Base-by-base conservation (phyloP, 2,888 invertebrate genomes). In the Ophioninae sp. region DNA sequence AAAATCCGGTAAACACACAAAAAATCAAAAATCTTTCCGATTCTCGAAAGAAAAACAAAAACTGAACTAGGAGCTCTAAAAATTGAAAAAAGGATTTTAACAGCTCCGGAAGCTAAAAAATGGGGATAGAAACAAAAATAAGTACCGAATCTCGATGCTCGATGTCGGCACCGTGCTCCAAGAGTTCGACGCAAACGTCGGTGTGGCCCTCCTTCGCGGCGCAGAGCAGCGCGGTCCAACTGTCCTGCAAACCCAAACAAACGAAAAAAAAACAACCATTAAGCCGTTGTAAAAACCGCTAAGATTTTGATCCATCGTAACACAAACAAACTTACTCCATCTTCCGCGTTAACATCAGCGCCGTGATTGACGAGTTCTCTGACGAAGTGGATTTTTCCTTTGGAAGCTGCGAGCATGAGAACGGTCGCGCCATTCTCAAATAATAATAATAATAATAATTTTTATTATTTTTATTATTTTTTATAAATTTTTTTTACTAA, bases 341-440 rank as follows among this genome's bases (percentile, higher is more conserved):
- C 99, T 90, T 97, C 96, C 17, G 97, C 96, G 93, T 97, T 96
- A 22, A 98, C 96, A 93, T 99, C 99, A 51, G 99, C 98, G 82
- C 98, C 98, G 91, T 97, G 96, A 78, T 96, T 95, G 87, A 99
- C 94, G 85, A 99, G 95, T 90, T 97, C 95, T 75, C 96, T 95
- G 72, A 97, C 97, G 93, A 99, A 97, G 65, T 95, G 95, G 78
- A 95, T 93, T 90, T 97, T 96, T 44, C 99, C 99, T 89, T 96
- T 96, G 90, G 96, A 95, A 82, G 98, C 96, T 68, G 99, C 98
- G 90, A 97, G 95, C 95, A 99, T 98, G 91, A 99, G 96, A 75
- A 97, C 97, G 71, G 99, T 98, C 84, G 97, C 96, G 85, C 98
- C 98, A 94, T 98, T 98, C 98, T 98, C 91, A 30, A 72, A 68